Base-by-base conservation (phyloP, 2,888 invertebrate species). In the Erebia ligea region DNA sequence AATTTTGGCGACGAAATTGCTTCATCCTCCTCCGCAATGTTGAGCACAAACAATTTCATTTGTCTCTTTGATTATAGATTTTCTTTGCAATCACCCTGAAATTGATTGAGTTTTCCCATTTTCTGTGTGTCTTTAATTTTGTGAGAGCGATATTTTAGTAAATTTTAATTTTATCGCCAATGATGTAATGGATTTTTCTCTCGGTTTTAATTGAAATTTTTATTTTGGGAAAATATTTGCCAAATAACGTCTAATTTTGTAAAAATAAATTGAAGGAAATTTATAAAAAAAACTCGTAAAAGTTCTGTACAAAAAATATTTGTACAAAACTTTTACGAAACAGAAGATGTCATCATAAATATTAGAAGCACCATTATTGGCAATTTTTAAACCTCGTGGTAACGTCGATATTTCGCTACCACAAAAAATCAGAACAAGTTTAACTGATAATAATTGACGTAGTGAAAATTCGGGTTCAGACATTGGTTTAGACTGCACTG, bases 1-100 rank as follows among this genome's bases (percentile, higher is more conserved):
- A 58, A 58, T 67, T 58, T 67, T 25, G 48, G 66, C 19, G 65
- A 65, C 65, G 56, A 65, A 65, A 65, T 65, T 64, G 64, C 56
- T 65, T 19, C 56, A 21, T 65, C 40, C 40, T 65, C 19, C 65
- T 54, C 54, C 40, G 56, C 42, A 19, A 56, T 56, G 54, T 19
- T 66, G 58, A 58, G 58, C 10, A 25, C 48, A 67, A 67, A 58
- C 67, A 67, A 48, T 67, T 67, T 67, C 58, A 57, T 67, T 67
- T 67, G 57, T 67, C 67, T 57, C 67, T 48, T 58, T 67, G 58
- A 67, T 54, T 65, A 56, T 65, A 56, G 42, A 65, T 58, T 67
- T 67, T 67, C 67, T 21, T 67, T 58, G 25, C 45, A 21, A 21
- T 54, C 54, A 54, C 17, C 19, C 58, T 58, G 57, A 67, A 67